Base-by-base conservation (phyloP, 2,797 vertebrate genomes). In the Tamandua tetradactyla region DNA sequence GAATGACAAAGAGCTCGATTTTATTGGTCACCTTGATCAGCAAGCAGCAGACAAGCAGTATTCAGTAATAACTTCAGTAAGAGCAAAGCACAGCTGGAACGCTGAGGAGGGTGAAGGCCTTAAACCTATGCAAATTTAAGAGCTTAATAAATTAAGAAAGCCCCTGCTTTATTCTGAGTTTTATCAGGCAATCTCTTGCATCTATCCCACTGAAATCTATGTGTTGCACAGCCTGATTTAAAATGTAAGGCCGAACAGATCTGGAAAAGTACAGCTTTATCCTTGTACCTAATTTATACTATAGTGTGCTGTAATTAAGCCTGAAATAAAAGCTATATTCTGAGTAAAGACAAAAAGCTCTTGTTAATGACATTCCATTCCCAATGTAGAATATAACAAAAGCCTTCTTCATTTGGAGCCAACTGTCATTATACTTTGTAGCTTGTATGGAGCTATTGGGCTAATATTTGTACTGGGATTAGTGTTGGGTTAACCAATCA, bases 311-410 rank as follows among this genome's bases (percentile, higher is more conserved):
- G 78, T 97, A 96, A 97, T 96, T 97, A 97, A 96, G 93, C 95
- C 94, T 89, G 76, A 97, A 97, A 97, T 94, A 97, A 97, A 97
- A 97, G 97, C 96, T 95, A 97, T 97, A 97, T 97, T 97, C 96
- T 97, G 95, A 94, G 87, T 87, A 94, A 87, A 97, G 91, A 97
- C 97, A 97, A 97, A 97, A 97, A 96, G 97, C 97, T 97, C 92
- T 97, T 97, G 97, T 97, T 97, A 92, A 97, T 93, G 78, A 76
- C 94, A 97, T 97, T 97, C 96, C 96, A 96, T 94, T 94, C 83
- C 87, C 64, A 94, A 92, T 80, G 97, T 85, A 93, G 97, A 95
- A 79, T 40, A 25, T 89, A 96, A 97, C 97, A 97, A 97, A 97
- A 96, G 96, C 12, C 90, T 94, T 95, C 96, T 96, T 97, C 90